These are phyloP conservation scores for Machaerirhynchus nigripectus DNA, from an alignment of 2,113 vertebrate genomes.

Conservation along the genomic window DNA sequence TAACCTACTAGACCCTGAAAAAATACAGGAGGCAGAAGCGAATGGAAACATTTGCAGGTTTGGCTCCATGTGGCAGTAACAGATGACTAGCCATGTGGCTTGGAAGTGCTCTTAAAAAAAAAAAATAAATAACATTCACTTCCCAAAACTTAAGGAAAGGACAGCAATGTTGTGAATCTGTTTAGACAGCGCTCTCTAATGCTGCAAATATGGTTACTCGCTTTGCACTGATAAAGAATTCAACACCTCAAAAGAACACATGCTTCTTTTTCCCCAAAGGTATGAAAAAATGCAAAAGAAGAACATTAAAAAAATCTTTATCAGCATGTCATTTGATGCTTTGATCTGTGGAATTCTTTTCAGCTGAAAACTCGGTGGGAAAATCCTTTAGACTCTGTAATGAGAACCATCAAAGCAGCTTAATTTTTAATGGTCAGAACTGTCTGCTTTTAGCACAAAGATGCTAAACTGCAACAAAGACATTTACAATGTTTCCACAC, in stretches of 20 bases:
- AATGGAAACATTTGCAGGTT: not conserved
- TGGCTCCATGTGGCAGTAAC: not conserved
- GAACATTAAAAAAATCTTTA: not conserved
- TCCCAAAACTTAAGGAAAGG: not conserved
- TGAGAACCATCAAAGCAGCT: not conserved
- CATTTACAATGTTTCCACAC: not conserved
- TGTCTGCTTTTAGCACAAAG: not conserved
- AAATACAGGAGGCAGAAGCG: not conserved
- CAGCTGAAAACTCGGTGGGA: not conserved
- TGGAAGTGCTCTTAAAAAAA: not conserved
- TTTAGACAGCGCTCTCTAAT: not conserved
- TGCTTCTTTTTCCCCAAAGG: not conserved
- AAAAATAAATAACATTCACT: not conserved
- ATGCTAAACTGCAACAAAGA: not conserved
- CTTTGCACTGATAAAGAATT: not conserved
- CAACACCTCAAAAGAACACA: not conserved
- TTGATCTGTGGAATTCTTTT: not conserved
- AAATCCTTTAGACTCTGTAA: not conserved
- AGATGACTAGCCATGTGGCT: constrained; percentile 23
- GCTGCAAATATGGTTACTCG: not conserved
- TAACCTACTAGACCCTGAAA: not conserved
- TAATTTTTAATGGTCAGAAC: not conserved
- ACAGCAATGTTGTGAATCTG: not conserved
- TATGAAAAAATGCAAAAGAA: not conserved
- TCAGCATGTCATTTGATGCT: not conserved